These are phyloP conservation scores for Fregata magnificens DNA, from an alignment of 2,113 vertebrate species.

Conservation along the genomic window DNA sequence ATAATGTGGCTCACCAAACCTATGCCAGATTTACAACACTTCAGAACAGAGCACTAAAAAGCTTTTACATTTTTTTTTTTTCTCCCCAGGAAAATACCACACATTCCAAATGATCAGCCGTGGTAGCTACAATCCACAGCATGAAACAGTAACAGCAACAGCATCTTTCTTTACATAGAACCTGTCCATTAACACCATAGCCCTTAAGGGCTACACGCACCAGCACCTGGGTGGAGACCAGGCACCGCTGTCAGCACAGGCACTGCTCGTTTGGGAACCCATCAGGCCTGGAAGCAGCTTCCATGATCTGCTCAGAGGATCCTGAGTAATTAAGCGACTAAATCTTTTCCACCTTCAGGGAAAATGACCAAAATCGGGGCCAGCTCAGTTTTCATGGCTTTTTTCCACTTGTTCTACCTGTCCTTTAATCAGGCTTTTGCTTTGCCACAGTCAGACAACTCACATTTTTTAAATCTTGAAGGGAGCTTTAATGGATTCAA, in stretches of 20 bases:
- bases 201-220: not conserved
- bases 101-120: not conserved
- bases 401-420: not conserved
- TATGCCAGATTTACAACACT: not conserved
- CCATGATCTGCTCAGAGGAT: not conserved
- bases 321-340: not conserved
- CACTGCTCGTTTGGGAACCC: not conserved
- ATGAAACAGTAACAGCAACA: not conserved
- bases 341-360: not conserved
- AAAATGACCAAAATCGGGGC: accelerated
- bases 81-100: not conserved
- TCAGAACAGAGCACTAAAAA: not conserved
- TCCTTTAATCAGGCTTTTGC: not conserved
- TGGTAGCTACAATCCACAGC: not conserved
- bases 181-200: not conserved
- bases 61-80: not conserved
- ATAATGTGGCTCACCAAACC: not conserved
- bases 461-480: not conserved
- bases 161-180: not conserved
- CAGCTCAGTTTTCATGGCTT: not conserved
- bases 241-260: not conserved
- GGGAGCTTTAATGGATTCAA: not conserved
- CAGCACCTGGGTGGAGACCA: not conserved
- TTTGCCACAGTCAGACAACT: not conserved
- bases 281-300: not conserved